Evolutionary conservation across 2,113 vertebrate species (phyloP).

Genomic region (Electrona antarctica): DNA sequence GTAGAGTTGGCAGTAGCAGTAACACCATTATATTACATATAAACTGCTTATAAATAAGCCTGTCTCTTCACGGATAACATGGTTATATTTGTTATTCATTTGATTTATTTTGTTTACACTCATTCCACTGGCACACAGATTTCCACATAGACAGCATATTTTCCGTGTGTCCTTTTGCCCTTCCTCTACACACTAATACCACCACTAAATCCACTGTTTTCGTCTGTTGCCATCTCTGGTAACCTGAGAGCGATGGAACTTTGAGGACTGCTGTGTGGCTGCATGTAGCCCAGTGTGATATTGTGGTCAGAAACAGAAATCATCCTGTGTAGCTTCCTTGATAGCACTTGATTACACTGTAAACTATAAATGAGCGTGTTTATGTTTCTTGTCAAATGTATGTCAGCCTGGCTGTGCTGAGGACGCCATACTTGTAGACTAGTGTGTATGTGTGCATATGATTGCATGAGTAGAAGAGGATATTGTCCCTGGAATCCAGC

Average conservation of each 20-base stretch:
- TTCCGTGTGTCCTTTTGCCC: neutral
- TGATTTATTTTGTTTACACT: neutral
- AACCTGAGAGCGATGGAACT: neutral
- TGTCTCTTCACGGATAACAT: no score
- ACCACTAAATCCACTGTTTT: neutral
- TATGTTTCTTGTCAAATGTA: neutral
- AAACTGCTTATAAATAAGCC: neutral
- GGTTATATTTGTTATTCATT: no score
- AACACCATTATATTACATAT: neutral
- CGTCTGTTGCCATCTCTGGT: neutral
- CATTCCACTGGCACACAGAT: neutral
- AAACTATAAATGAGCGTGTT: neutral
- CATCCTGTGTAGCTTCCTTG: neutral
- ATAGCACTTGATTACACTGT: slow-evolving; percentile 10
- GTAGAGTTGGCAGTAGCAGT: neutral
- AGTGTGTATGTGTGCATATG: neutral
- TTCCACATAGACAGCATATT: neutral
- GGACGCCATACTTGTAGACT: neutral
- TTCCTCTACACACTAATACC: neutral
- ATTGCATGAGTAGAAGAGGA: neutral
- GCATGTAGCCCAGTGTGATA: neutral
- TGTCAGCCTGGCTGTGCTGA: neutral
- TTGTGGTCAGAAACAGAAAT: neutral
- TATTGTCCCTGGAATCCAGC: neutral
- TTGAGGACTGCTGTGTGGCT: neutral